These are phyloP conservation scores for Escarpia spicata DNA, from an alignment of 2,888 invertebrate species.

Conservation along the genomic window DNA sequence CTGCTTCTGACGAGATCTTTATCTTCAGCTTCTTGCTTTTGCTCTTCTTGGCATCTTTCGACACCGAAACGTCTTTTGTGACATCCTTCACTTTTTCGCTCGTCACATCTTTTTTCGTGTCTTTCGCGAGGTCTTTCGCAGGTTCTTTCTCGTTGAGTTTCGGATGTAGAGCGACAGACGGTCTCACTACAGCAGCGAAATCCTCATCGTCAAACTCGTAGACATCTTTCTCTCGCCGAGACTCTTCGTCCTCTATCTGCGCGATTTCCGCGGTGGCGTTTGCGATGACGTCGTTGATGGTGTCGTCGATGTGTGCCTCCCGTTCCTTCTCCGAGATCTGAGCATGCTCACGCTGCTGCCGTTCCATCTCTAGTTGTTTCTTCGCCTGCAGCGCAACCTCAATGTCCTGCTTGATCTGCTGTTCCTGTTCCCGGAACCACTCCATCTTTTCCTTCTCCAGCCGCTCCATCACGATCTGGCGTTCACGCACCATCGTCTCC, in stretches of 20 bases:
- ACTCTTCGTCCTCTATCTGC: background rate
- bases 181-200: background rate
- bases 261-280: background rate
- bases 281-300: background rate
- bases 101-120: background rate
- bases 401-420: background rate
- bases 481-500: background rate
- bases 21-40: background rate
- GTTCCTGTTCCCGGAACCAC: conserved; percentile 23
- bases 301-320: conserved; percentile 17
- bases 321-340: background rate
- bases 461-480: conserved; percentile 20
- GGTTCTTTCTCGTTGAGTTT: background rate
- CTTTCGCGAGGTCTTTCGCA: background rate
- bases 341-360: background rate
- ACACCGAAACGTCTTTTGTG: background rate
- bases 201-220: background rate
- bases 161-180: background rate
- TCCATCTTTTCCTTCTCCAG: conserved; percentile 24
- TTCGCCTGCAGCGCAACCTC: conserved; percentile 18
- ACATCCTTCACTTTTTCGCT: background rate
- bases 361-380: background rate
- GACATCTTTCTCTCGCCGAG: background rate
- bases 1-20: background rate
- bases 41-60: conserved; percentile 9